Conservation (phyloP, 2,113 vertebrate genomes). For the Urocolius indicus region DNA sequence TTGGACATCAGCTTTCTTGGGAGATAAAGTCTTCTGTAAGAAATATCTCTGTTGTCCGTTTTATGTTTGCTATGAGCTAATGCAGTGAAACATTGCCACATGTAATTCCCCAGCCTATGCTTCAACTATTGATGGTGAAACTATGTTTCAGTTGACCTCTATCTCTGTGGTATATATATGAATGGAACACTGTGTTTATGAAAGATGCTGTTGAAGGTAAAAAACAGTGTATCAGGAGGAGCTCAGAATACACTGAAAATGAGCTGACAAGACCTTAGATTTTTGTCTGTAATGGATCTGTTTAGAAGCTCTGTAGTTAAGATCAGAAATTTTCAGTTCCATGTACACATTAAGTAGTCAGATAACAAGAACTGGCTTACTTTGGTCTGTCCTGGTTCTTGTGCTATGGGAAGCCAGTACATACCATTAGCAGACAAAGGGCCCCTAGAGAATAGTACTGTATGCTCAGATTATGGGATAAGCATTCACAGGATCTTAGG, state of each 20-base stretch:
- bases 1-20: not conserved
- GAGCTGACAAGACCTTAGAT: not conserved
- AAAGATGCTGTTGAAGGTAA: not conserved
- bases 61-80: not conserved
- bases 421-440: not conserved
- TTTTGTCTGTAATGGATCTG: not conserved
- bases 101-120: not conserved
- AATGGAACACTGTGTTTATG: not conserved
- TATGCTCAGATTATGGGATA: slow-evolving; percentile 5
- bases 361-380: not conserved
- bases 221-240: not conserved
- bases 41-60: not conserved
- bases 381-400: not conserved
- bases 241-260: not conserved
- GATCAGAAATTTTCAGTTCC: slow-evolving; percentile 16
- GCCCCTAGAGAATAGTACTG: not conserved
- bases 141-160: not conserved
- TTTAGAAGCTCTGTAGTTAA: not conserved
- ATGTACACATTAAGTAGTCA: not conserved
- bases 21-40: not conserved
- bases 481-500: not conserved
- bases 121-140: not conserved
- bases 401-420: not conserved
- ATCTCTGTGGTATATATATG: not conserved
- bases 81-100: not conserved